Base-by-base conservation (phyloP, 2,113 vertebrate species). In the Irena cyanogastra region DNA sequence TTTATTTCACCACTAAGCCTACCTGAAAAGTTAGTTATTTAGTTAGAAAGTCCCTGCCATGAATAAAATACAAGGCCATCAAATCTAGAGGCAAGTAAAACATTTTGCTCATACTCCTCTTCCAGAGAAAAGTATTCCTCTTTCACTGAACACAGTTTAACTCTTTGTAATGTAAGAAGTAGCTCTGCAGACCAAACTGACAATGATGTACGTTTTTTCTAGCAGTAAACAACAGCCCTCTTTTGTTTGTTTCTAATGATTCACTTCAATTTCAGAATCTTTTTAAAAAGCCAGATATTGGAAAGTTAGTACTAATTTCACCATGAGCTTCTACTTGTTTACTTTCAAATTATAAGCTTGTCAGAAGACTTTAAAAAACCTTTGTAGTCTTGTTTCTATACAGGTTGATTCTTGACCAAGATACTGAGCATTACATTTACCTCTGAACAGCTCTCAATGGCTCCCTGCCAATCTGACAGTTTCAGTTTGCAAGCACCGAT, bases 401-500 rank as follows among this genome's bases (percentile, higher is more conserved):
- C 3, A 54, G n/a, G 47, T 28, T 27, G 65, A 27, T 5, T 45
- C 28, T 71, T 80, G 16, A 63, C 42, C 37, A 50, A 69, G 83
- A 45, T 39, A 82, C 21, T 33, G 20, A 87, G 33, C 4, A 23
- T 39, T 39, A 71, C n/a, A 71, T 79, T 96, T 97, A 99, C 99
- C 99, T 99, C 97, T 61, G 98, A 96, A 94, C 99, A 99, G 95
- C 97, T 99, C 61, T 99, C 98, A 50, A 99, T 60, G 8, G 99
- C 98, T 8, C 98, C 99, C 95, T 99, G 98, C 99, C 99, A 99
- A 74, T 98, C 97, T 14, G 95, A 98, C 94, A 99, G 95, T 96
- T 99, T 99, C 93, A 99, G 98, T 86, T 98, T 98, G 94, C 99
- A 99, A 27, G 99, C 99, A 2, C 98, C 98, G 0, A 98, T 99